Evolutionary conservation across 2,888 invertebrate species (phyloP).

Genomic region (Lacanobia oleracea): DNA sequence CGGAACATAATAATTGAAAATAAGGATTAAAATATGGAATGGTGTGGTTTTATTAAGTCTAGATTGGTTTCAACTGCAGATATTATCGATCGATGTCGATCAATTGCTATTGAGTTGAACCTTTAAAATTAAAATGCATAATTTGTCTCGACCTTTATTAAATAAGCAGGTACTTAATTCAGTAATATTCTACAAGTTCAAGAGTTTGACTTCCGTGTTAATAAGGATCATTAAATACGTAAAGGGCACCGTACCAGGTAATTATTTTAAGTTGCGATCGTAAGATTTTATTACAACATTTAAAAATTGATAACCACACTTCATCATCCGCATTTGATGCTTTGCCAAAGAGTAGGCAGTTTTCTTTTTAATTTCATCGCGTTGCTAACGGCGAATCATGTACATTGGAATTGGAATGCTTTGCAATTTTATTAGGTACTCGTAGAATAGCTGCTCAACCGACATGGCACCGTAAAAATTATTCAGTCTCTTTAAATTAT

Average conservation of each 20-base stretch:
- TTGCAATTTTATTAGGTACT: constrained; percentile 19
- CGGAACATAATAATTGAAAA: too few species aligned
- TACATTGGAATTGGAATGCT: constrained; percentile 17
- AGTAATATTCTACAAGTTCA: too few species aligned
- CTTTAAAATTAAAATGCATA: background rate
- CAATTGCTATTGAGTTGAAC: background rate
- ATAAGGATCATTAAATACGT: constrained; percentile 1
- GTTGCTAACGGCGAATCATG: constrained; percentile 26
- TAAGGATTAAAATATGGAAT: background rate
- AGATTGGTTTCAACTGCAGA: too few species aligned
- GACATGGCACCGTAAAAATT: background rate
- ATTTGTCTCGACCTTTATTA: background rate
- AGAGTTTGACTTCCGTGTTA: background rate
- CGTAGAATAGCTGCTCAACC: constrained; percentile 9
- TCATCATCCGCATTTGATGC: constrained; percentile 58
- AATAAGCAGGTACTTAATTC: too few species aligned
- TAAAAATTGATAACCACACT: constrained; percentile 38
- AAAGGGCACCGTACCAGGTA: background rate
- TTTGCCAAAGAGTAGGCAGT: constrained; percentile 67
- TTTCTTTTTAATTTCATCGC: constrained; percentile 38
- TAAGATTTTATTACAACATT: constrained; percentile 32
- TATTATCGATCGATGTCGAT: background rate
- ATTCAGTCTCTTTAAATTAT: constrained; percentile 19
- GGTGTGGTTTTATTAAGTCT: background rate
- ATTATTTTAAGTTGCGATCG: constrained; percentile 21